Evolutionary conservation across 35 echinoderm and acorn worm genomes (phyloP), one percentile per base, ranked within the genome.

Genomic region (Ptychodera flava): DNA sequence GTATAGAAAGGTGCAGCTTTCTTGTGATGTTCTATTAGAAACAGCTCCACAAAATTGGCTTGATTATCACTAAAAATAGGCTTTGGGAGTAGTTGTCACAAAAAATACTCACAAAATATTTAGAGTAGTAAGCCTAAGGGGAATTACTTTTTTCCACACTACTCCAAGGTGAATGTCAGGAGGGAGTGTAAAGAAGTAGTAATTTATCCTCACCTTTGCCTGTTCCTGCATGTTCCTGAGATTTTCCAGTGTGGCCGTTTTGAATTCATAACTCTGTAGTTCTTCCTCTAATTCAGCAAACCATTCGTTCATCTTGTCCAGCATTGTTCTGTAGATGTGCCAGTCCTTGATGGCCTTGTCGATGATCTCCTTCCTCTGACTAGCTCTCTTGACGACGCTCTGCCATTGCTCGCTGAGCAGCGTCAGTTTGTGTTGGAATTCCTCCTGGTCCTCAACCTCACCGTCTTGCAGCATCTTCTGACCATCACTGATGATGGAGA

Each of bases 401-500:
- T 99, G 96, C 96, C 96, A 99, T 77, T 99, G 96, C 52, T 99
- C 93, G 53, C 93, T 99, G 6, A 99, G 88, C 78, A 95, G 89
- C 53, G 87, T 88, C 83, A 99, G 86, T 81, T 91, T 92, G 35
- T 89, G 91, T 81, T 94, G 90, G 88, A 99, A 99, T 77, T 99
- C 96, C 12, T 99, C 87, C 0, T 92, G 96, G 83, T 99, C 96
- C 32, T 99, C 96, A 16, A 99, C 86, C 84, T 92, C 87, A 10
- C 90, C 96, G 32, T 99, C 93, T 82, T 94, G 93, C 0, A 99
- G 90, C 96, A 94, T 94, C 83, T 86, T 83, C 82, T 94, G 91
- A 79, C 96, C 96, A 88, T 99, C 96, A 78, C 88, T 97, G 82
- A 99, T 94, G 91, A 99, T 99, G 88, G 96, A 99, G 85, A 99